Conservation (phyloP, 2,888 invertebrate genomes). For the Neoscelio sp. region DNA sequence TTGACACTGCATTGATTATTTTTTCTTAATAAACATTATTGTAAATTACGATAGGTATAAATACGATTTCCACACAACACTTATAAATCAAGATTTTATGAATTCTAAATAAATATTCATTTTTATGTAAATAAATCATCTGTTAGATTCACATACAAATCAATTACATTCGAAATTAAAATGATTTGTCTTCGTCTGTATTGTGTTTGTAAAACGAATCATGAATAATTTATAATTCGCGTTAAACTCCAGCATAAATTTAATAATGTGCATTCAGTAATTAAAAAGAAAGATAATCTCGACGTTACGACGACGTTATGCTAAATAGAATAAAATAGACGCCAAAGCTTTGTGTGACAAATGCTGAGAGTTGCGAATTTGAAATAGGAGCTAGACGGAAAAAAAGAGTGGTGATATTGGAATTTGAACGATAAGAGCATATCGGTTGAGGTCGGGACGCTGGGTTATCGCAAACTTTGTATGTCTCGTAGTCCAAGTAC, state of each 20-base stretch:
- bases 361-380: conserved; percentile 46
- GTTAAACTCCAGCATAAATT: conserved; percentile 18
- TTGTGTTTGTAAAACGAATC: conserved; percentile 21
- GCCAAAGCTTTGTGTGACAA: conserved; percentile 32
- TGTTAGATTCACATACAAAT: conserved; percentile 26
- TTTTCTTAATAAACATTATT: no score
- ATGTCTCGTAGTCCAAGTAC: conserved; percentile 67
- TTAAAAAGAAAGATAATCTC: conserved; percentile 45
- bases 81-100: no score
- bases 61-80: neutral
- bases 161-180: conserved; percentile 35
- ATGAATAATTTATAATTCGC: conserved; percentile 27
- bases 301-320: conserved; percentile 31
- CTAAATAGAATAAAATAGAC: conserved; percentile 38
- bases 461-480: conserved; percentile 67
- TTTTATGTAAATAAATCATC: conserved; percentile 22
- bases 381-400: conserved; percentile 57
- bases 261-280: conserved; percentile 18
- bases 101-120: conserved; percentile 30
- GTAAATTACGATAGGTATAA: no score
- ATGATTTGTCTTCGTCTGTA: conserved; percentile 21
- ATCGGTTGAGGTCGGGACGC: conserved; percentile 68
- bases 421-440: conserved; percentile 68
- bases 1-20: no score
- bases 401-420: conserved; percentile 57